Base-by-base conservation (phyloP, 1,140 invertebrate genomes). In the Lucilia sericata region DNA sequence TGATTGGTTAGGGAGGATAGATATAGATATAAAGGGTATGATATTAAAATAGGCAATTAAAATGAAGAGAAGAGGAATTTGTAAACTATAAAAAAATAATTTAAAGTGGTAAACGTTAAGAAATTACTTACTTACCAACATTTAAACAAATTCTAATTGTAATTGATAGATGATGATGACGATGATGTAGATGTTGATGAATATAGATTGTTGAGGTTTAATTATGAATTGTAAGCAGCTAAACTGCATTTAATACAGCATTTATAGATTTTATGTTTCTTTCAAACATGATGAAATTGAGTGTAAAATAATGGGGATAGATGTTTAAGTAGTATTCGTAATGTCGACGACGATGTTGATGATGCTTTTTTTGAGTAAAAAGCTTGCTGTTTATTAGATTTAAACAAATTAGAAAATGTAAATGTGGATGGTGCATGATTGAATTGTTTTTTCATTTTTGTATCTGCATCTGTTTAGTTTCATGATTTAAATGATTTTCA, bases 221-320 rank as follows among this genome's bases (percentile, higher is more conserved):
- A 30, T 70, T 70, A 70, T 70, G 55, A 60, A n/a, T 17, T 60
- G 7, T 70, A 70, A 70, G 65, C 65, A 70, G 65, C 65, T 70
- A 70, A 70, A 70, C 65, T 21, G 65, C 65, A 25, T 70, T 70
- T 70, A 70, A 70, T 70, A 70, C 65, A 70, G 65, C 65, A 70
- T 21, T 55, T 55, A 30, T 30, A 17, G 51, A 17, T 55, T 55
- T 55, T 55, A 17, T 55, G 12, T 55, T 55, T 55, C 17, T 42
- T 42, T 7, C 2, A 60, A 60, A n/a, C 5, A 70, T 21, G 65
- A 70, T 70, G 19, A 19, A 70, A 0, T 70, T 70, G 42, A 42
- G 2, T 70, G 65, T 70, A 70, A 70, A 70, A 70, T 12, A 9
- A 10, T 10, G n/a, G n/a, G 21, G 65, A 70, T 30, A 30, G 65